Evolutionary conservation across 2,797 vertebrate genomes (phyloP).

Genomic region (Sebastes hopkinsi): DNA sequence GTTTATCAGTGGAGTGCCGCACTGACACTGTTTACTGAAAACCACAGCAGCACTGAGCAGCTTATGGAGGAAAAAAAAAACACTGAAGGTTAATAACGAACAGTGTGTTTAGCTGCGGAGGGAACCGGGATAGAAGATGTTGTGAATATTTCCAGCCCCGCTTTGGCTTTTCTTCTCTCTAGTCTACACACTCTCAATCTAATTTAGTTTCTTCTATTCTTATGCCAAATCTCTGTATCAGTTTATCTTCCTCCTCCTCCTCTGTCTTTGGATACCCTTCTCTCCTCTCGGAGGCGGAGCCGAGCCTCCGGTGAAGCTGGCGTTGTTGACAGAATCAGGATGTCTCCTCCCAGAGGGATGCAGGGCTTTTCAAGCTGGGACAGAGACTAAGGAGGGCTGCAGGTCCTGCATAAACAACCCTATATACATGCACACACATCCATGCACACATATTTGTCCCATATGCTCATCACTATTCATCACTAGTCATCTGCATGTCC

Average conservation of each 20-base stretch:
- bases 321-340: constrained; percentile 75
- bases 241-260: constrained; percentile 18
- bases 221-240: constrained; percentile 38
- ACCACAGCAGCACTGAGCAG: constrained; percentile 27
- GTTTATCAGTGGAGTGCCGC: constrained; percentile 44
- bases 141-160: background rate
- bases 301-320: constrained; percentile 31
- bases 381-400: constrained; percentile 43
- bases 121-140: constrained; percentile 1
- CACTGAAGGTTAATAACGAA: constrained; percentile 11
- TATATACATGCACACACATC: constrained; percentile 2
- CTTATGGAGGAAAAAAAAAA: background rate
- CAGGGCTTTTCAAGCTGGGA: constrained; percentile 39
- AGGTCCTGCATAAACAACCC: constrained; percentile 44
- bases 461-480: constrained; percentile 77
- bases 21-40: constrained; percentile 59
- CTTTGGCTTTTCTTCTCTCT: constrained; percentile 4
- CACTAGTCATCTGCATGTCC: constrained; percentile 55
- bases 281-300: constrained; percentile 39
- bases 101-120: constrained; percentile 14
- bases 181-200: background rate
- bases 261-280: constrained; percentile 41
- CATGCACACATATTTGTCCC: constrained; percentile 48
- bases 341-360: constrained; percentile 66
- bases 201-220: constrained; percentile 26